Percentiles rank a stretch among this genome's conserved stretches.
Conservation (phyloP, 1,140 invertebrate species). For the Ceratina calcarata region DNA sequence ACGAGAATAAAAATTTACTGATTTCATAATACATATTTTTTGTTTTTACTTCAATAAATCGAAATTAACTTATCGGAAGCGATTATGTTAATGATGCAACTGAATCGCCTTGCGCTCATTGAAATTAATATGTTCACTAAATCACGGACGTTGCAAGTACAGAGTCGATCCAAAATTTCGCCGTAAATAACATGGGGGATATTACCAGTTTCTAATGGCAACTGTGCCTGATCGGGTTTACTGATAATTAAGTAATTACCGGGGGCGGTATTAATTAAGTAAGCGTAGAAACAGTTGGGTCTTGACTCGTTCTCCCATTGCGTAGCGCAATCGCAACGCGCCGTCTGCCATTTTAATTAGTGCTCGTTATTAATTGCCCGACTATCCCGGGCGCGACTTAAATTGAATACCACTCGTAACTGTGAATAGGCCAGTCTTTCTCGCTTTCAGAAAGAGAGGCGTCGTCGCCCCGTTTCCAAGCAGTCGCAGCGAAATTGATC, state of each 20-base stretch:
- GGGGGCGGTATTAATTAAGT: neutral
- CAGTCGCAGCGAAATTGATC: neutral
- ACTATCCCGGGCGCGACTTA: neutral
- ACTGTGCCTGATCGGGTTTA: neutral
- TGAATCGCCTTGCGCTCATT: no score
- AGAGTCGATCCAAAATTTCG: neutral
- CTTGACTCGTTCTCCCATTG: neutral
- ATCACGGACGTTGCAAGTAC: no score
- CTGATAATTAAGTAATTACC: neutral
- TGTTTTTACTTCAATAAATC: no score
- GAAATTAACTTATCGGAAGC: no score
- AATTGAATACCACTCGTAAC: constrained; percentile 2
- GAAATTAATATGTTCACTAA: no score
- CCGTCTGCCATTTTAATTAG: constrained; percentile 2
- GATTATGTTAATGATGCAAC: no score
- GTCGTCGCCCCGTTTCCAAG: no score
- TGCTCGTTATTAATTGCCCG: neutral
- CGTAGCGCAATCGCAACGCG: neutral
- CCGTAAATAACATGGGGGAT: neutral
- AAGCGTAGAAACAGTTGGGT: neutral
- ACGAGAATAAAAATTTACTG: no score
- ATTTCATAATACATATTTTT: no score
- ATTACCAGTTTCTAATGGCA: neutral
- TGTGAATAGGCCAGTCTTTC: no score
- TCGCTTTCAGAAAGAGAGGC: no score